These are phyloP conservation scores for Siniperca chuatsi DNA, from an alignment of 2,113 vertebrate species.

Conservation along the genomic window DNA sequence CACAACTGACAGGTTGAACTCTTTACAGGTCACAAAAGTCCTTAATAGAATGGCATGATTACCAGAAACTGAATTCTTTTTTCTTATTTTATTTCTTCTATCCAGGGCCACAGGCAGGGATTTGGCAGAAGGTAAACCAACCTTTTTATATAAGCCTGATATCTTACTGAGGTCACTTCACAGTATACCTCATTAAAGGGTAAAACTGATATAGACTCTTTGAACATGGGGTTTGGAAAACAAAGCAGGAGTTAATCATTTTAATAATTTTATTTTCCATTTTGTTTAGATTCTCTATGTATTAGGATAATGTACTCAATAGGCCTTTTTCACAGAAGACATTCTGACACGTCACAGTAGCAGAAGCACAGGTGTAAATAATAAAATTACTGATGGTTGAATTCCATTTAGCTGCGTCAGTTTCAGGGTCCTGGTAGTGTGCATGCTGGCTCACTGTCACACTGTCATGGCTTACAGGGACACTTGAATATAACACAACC, in stretches of 20 bases:
- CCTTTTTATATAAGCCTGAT: background rate
- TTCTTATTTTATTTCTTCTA: background rate
- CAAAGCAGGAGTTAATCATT: background rate
- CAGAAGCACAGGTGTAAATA: background rate
- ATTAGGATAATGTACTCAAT: background rate
- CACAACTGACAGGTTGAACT: conserved; percentile 24
- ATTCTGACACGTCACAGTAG: background rate
- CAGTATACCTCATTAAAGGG: background rate
- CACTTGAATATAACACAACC: background rate
- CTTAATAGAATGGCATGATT: background rate
- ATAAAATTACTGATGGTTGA: background rate
- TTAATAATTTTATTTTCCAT: background rate
- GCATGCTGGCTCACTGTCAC: too few relatives aligned
- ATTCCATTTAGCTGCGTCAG: background rate
- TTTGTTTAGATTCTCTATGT: background rate
- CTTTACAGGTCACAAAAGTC: background rate
- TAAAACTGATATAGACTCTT: background rate
- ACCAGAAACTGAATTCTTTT: background rate
- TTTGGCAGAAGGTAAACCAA: background rate
- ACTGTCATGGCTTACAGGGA: background rate
- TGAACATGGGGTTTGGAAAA: background rate
- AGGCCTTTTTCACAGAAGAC: too few relatives aligned
- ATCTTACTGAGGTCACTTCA: background rate
- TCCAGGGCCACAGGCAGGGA: background rate
- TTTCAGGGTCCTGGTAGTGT: background rate